These are phyloP conservation scores for Propithecus coquereli DNA, from an alignment of 2,113 vertebrate species.

Conservation along the genomic window DNA sequence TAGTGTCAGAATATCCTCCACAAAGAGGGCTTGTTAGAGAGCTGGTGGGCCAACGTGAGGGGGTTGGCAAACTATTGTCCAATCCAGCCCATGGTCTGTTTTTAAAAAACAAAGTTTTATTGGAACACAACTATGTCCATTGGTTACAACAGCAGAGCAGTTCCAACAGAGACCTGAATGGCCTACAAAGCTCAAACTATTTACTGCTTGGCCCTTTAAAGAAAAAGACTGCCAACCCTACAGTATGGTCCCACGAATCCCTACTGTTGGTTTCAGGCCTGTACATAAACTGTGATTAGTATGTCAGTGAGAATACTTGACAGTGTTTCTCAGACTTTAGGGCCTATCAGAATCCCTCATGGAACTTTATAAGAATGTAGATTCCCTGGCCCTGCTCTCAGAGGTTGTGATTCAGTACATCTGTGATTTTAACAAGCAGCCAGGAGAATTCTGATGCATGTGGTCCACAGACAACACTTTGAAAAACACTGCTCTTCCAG, in stretches of 20 bases:
- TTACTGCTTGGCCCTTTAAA: not conserved
- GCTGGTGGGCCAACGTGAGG: not conserved
- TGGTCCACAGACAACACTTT: not conserved
- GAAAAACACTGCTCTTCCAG: not conserved
- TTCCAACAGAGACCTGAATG: not conserved
- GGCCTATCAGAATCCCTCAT: not conserved
- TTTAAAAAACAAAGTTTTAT: not conserved
- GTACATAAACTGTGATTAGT: not conserved
- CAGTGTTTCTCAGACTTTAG: not conserved
- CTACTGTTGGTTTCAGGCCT: not conserved
- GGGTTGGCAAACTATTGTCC: not conserved
- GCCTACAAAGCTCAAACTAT: not conserved
- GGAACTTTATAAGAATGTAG: slow-evolving; percentile 27
- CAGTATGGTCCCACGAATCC: rapidly evolving
- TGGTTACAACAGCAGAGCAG: not conserved
- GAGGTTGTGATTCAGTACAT: not conserved
- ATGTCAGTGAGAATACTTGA: not conserved
- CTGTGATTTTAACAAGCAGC: not conserved
- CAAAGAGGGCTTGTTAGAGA: not conserved
- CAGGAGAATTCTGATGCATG: not conserved
- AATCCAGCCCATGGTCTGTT: not conserved
- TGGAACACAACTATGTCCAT: not conserved
- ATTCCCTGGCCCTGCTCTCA: slow-evolving; percentile 15
- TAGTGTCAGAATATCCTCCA: not conserved
- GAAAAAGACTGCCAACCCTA: not conserved